Conservation (phyloP, 1,140 invertebrate genomes). For the Pemphigus obesinymphae region DNA sequence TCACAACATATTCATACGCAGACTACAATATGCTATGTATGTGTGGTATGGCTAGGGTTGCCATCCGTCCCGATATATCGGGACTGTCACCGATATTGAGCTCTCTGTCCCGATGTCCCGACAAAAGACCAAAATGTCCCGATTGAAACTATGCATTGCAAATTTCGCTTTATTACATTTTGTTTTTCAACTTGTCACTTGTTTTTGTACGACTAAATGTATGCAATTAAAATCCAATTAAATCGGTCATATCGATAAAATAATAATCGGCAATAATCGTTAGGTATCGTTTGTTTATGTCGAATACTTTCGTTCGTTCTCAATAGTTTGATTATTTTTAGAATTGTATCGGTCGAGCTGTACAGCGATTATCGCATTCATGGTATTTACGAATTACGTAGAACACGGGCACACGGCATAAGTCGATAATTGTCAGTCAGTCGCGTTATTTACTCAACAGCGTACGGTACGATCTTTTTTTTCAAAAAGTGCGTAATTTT, state of each 20-base stretch:
- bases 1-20: too few relatives aligned
- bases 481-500: neutral
- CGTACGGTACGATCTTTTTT: neutral
- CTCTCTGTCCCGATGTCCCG: too few relatives aligned
- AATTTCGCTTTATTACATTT: neutral
- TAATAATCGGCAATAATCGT: too few relatives aligned
- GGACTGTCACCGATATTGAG: slow-evolving; percentile 9
- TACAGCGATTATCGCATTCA: neutral
- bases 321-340: neutral
- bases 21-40: too few relatives aligned
- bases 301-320: neutral
- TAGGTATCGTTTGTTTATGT: neutral
- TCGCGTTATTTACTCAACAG: neutral
- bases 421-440: neutral
- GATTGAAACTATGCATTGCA: neutral
- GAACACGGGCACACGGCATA: neutral
- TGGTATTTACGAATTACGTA: neutral
- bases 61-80: slow-evolving; percentile 4
- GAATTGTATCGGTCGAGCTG: neutral
- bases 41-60: too few relatives aligned
- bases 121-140: too few relatives aligned
- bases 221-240: too few relatives aligned
- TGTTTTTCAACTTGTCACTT: neutral
- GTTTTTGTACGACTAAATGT: neutral
- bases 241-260: too few relatives aligned